Base-by-base conservation (phyloP, 2,113 vertebrate species). In the Cranoglanis bouderius region DNA sequence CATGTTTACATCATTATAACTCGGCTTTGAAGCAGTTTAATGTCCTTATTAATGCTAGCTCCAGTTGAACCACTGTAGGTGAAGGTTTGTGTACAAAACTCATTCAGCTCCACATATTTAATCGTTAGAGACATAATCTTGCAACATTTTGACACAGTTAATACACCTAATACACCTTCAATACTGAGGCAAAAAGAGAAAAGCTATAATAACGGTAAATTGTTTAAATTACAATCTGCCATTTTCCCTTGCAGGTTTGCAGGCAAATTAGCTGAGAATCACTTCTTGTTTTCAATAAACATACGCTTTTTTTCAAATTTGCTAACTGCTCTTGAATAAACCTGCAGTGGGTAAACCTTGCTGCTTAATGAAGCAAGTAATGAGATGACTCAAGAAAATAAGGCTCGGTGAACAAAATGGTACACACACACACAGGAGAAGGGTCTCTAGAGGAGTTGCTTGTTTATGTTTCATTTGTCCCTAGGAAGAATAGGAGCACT, bases 341-440 rank as follows among this genome's bases (percentile, higher is more conserved):
- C 65, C 77, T 53, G 81, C 49, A 85, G 85, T 87, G 63, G 51
- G 80, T 63, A 85, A 53, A 85, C 77, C 85, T 67, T 81, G 38
- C 59, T 72, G 85, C 87, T 32, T 89, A 90, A 87, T 85, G 85
- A 86, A 87, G 85, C 63, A 75, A 32, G 46, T 87, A 89, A 91
- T 87, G 51, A 81, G 88, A 87, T 70, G 85, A 85, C 40, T 75
- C 21, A 51, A 80, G 72, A 87, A 91, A 89, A 89, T 84, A 89
- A 46, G 53, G 51, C 32, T 72, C 21, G 9, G 51, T 74, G 87
- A 40, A 26, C 38, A 75, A 72, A 82, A 57, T 65, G 24, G 16
- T 14, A 38, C 49, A 83, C 35, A 59, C 40, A 51, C 40, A 49
- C 86, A 81, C 43, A 38, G 14, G 2, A 24, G 72, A 40, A 24